These are phyloP conservation scores for Pyrocephalus nanus DNA, from an alignment of 2,797 vertebrate genomes.

Conservation along the genomic window DNA sequence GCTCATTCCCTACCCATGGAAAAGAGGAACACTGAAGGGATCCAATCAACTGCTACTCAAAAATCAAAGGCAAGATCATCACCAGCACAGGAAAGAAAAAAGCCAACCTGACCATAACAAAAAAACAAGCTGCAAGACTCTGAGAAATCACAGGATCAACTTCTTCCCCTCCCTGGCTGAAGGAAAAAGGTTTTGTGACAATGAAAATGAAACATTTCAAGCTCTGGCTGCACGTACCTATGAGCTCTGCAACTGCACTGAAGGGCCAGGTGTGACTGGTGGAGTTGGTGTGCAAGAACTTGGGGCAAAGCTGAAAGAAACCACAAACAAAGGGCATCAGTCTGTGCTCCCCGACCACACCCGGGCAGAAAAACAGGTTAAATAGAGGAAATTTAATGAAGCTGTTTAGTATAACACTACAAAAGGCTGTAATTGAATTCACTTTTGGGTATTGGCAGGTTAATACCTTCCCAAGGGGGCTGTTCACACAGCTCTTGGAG, in stretches of 20 bases:
- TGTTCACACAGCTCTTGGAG: neutral
- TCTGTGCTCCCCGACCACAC: neutral
- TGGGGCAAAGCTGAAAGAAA: conserved; percentile 87
- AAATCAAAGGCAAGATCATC: neutral
- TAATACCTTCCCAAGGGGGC: neutral
- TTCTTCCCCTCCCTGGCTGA: neutral
- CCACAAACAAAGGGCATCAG: conserved; percentile 18
- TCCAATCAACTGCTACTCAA: neutral
- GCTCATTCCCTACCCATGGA: neutral
- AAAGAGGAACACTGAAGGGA: neutral
- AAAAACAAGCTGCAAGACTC: neutral
- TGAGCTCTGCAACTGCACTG: conserved; percentile 94
- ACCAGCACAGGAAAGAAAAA: neutral
- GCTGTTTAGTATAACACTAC: neutral
- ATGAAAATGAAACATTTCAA: neutral
- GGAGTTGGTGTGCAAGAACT: conserved; percentile 93
- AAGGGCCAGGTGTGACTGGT: conserved; percentile 98
- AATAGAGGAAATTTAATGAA: neutral
- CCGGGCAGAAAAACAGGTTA: neutral
- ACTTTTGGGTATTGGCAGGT: neutral
- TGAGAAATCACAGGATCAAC: neutral
- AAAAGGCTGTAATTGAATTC: neutral
- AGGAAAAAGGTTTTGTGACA: neutral
- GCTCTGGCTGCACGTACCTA: conserved; percentile 84
- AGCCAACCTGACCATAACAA: neutral